Conservation (phyloP, 2,888 invertebrate genomes). For the Drosophila yooni region DNA sequence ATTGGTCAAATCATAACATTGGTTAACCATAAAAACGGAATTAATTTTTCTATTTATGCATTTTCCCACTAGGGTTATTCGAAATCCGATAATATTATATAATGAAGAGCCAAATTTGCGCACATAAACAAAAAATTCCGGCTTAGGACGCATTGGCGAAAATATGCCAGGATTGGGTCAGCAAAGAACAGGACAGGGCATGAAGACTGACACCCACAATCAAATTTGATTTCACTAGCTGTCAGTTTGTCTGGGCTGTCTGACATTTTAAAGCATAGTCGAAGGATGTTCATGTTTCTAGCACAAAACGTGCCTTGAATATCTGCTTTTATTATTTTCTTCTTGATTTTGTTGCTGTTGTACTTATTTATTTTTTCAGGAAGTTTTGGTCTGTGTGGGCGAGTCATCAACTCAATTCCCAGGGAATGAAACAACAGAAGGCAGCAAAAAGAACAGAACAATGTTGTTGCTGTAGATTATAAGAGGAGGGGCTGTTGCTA, state of each 20-base stretch:
- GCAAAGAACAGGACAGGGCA: conserved; percentile 4
- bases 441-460: conserved; percentile 46
- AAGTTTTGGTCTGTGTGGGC: conserved; percentile 39
- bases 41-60: conserved; percentile 30
- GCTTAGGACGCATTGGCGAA: conserved; percentile 19
- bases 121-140: conserved; percentile 34
- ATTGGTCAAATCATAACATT: conserved; percentile 23
- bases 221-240: conserved; percentile 63
- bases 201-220: conserved; percentile 48
- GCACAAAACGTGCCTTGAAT: conserved; percentile 64
- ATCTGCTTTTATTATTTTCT: conserved; percentile 23
- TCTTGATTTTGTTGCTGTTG: conserved; percentile 8
- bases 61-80: conserved; percentile 22
- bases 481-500: neutral
- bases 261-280: conserved; percentile 51
- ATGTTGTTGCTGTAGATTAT: conserved; percentile 26
- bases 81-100: conserved; percentile 34
- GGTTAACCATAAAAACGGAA: conserved; percentile 26
- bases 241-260: conserved; percentile 36
- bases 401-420: conserved; percentile 60
- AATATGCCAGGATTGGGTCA: conserved; percentile 14
- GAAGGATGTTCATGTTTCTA: conserved; percentile 52
- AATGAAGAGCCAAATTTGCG: conserved; percentile 51
- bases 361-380: conserved; percentile 26
- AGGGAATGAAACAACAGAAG: conserved; percentile 49